Percentiles rank a stretch among this genome's conserved stretches.
Conservation (phyloP, 2,888 invertebrate species). For the Zootermopsis nevadensis region DNA sequence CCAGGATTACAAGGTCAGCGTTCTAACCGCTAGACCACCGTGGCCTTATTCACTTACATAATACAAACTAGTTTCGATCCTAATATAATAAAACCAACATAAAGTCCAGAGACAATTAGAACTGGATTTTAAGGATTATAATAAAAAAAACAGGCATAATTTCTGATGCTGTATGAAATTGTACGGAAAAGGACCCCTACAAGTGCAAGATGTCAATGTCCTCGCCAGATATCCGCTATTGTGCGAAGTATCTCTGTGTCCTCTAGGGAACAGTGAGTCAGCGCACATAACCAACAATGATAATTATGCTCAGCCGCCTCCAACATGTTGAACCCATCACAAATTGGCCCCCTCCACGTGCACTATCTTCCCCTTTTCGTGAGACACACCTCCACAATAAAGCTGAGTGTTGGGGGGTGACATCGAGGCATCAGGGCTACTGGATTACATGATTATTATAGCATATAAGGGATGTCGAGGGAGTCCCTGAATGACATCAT, state of each 20-base stretch:
- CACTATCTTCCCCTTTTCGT: neutral
- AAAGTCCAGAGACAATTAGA: no score
- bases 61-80: no score
- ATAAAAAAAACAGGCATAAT: no score
- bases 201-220: neutral
- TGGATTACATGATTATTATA: constrained; percentile 23
- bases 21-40: no score
- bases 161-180: no score
- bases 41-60: no score
- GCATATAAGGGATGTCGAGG: constrained; percentile 14
- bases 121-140: no score
- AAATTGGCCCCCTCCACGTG: constrained; percentile 9
- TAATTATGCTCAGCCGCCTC: constrained; percentile 3
- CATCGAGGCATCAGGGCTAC: neutral
- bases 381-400: constrained; percentile 8
- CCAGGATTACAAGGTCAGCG: no score
- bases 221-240: neutral
- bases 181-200: neutral
- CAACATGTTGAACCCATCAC: neutral
- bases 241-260: neutral
- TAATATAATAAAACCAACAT: no score
- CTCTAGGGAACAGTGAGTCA: neutral
- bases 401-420: neutral
- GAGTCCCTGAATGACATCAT: constrained; percentile 20
- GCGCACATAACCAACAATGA: constrained; percentile 5